Base-by-base conservation (phyloP, 2,888 invertebrate genomes). In the Tiliacea citrago region DNA sequence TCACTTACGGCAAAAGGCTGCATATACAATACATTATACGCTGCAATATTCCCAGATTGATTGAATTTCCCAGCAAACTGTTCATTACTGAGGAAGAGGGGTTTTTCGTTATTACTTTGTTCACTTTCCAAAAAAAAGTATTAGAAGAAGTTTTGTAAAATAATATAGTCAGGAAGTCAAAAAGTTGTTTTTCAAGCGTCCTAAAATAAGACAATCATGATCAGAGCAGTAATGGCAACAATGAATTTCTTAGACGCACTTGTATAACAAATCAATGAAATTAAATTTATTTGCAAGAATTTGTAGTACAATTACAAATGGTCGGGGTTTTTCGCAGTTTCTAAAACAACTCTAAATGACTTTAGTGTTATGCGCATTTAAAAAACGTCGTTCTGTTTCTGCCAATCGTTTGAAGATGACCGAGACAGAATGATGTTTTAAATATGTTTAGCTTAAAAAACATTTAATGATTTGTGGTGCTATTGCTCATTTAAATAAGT, bases 31-130 rank as follows among this genome's bases (percentile, higher is more conserved):
- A 85, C 63, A 79, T 79, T 74, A 73, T 65, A 49, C 79, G 35
- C 60, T 71, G 70, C 68, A 74, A 83, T 83, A 73, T 75, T 53
- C 51, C 71, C 47, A 72, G 72, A 79, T 75, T 83, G 86, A 83
- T 77, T 73, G 74, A 81, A 79, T 80, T 79, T 83, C 39, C 45
- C 13, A 73, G 70, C 63, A 75, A 70, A 77, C 60, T 67, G 55
- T 66, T 66, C 35, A 65, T 42, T 82, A 68, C 61, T 77, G 68
- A 71, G 51, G 49, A 39, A 76, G 53, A 57, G 51, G 42, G 49
- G 45, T 81, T 29, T 16, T 35, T 29, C 35, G 18, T 68, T 70
- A 73, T 73, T 49, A 68, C 68, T 66, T 51, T 24, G 39, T 13
- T 51, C 9, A 53, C 9, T 51, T 51, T 66, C 51, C n/a, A n/a